Evolutionary conservation across 2,113 vertebrate genomes (phyloP).

Genomic region (Leucopternis melanops): DNA sequence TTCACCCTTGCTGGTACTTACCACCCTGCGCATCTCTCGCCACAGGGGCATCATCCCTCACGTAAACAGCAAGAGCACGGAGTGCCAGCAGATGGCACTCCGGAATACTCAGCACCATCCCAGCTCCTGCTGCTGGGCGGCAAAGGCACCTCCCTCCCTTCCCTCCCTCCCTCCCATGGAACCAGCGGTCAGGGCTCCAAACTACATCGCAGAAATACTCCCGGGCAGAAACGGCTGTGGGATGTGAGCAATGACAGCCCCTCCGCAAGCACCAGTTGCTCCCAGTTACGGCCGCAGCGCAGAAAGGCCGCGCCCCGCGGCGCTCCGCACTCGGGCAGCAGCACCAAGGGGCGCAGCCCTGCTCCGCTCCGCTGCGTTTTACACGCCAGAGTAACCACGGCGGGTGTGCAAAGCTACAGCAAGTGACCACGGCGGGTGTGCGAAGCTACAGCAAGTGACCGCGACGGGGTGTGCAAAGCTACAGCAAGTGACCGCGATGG

Average conservation of each 20-base stretch:
- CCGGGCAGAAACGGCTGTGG: neutral
- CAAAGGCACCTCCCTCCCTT: neutral
- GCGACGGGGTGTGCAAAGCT: too few species aligned
- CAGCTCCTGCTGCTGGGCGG: neutral
- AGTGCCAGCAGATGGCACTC: neutral
- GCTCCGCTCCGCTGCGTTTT: neutral
- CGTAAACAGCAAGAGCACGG: accelerated
- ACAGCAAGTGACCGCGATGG: too few species aligned
- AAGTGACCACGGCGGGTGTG: neutral
- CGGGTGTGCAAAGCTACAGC: too few species aligned
- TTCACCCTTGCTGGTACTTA: accelerated
- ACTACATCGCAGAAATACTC: accelerated
- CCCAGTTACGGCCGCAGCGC: accelerated
- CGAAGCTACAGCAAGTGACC: neutral
- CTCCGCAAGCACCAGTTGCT: neutral
- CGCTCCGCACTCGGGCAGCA: accelerated
- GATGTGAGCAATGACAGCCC: accelerated
- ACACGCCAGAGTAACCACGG: accelerated
- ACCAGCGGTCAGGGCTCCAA: neutral
- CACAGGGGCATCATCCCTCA: accelerated
- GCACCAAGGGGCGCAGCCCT: accelerated
- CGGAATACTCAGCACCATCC: neutral
- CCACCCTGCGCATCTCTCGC: accelerated
- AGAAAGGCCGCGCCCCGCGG: neutral
- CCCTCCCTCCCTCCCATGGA: neutral